These are phyloP conservation scores for Psilopsiagon aymara DNA, from an alignment of 2,113 vertebrate species.

Conservation along the genomic window DNA sequence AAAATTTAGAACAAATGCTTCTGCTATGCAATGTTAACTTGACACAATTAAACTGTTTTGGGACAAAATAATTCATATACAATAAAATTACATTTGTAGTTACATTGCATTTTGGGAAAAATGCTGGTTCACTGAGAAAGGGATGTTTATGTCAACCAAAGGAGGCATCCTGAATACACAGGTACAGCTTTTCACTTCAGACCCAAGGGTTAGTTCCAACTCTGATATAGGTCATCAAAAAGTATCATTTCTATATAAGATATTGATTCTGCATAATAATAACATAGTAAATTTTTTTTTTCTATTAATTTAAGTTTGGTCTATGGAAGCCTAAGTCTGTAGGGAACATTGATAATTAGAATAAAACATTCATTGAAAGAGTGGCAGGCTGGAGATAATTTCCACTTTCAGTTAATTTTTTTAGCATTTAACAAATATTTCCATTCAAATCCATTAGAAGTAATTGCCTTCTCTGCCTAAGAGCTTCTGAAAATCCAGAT, in stretches of 20 bases:
- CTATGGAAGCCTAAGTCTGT: background rate
- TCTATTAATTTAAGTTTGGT: background rate
- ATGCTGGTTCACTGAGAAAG: background rate
- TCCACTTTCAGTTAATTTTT: background rate
- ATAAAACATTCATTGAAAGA: background rate
- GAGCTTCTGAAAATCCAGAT: background rate
- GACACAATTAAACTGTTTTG: background rate
- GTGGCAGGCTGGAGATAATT: background rate
- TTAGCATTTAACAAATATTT: background rate
- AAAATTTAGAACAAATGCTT: background rate
- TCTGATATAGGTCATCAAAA: background rate
- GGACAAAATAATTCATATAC: background rate
- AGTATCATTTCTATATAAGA: background rate
- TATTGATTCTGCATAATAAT: background rate
- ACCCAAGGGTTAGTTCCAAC: background rate
- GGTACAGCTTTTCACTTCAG: background rate
- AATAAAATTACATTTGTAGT: background rate
- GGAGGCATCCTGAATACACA: background rate
- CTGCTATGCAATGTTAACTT: background rate
- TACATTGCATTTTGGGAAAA: background rate
- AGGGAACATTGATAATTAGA: background rate
- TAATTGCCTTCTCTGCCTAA: background rate
- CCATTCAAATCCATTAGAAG: background rate
- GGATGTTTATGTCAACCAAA: background rate
- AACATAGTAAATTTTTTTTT: background rate